Evolutionary conservation across 2,888 invertebrate species (phyloP).

Genomic region (Leptopilina myrica): DNA sequence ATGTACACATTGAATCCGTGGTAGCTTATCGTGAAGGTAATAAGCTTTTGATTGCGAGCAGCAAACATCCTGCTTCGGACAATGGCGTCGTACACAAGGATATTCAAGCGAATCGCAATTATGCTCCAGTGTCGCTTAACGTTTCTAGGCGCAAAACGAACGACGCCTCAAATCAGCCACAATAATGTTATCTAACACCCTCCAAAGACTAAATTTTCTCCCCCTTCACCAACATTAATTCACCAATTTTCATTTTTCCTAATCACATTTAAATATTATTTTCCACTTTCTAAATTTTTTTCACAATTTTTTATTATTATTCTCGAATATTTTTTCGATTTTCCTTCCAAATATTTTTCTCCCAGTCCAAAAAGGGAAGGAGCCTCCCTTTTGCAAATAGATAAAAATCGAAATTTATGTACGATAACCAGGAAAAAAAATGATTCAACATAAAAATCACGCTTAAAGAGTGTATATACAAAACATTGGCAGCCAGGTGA

Average conservation of each 20-base stretch:
- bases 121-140: slow-evolving; percentile 60
- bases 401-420: not conserved
- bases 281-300: too few species aligned
- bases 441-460: slow-evolving; percentile 43
- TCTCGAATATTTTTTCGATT: too few species aligned
- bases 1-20: slow-evolving; percentile 59
- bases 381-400: too few species aligned
- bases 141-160: slow-evolving; percentile 47
- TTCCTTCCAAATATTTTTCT: too few species aligned
- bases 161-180: slow-evolving; percentile 54
- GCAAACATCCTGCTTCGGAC: slow-evolving; percentile 58
- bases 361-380: too few species aligned
- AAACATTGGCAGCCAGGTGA: slow-evolving; percentile 47
- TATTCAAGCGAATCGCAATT: slow-evolving; percentile 61
- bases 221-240: not conserved
- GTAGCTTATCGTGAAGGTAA: slow-evolving; percentile 61
- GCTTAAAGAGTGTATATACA: slow-evolving; percentile 49
- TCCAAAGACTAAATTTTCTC: not conserved
- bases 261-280: too few species aligned
- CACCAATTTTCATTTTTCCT: too few species aligned
- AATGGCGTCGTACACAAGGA: slow-evolving; percentile 55
- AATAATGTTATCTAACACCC: slow-evolving; percentile 51
- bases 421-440: slow-evolving; percentile 44
- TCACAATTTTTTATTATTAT: too few species aligned
- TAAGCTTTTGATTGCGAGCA: slow-evolving; percentile 59